Base-by-base conservation (phyloP, 37 sponge, comb jelly and placozoan species). In the Petrosia ficiformis region DNA sequence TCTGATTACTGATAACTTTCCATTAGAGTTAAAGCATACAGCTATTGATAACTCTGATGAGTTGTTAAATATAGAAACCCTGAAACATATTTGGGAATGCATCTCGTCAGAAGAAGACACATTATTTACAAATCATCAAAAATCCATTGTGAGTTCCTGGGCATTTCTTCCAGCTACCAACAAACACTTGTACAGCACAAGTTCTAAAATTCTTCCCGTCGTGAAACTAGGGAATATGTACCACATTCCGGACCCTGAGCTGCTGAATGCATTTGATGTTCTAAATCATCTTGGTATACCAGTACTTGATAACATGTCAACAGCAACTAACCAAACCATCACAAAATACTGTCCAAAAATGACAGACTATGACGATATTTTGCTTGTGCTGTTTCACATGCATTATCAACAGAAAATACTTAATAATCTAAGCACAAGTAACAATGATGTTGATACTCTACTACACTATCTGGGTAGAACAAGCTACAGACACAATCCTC, bases 391-490 rank as follows among this genome's bases (percentile, higher is more conserved):
- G 26, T 26, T 26, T n/a, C 6, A 61, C 26, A 26, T n/a, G 22
- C 63, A 61, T n/a, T 6, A 61, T n/a, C 28, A 11, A 22, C 5
- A 22, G 25, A 61, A 61, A 8, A n/a, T 61, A 8, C 63, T 61
- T 11, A 29, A 61, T n/a, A 11, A 22, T 11, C 26, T 22, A n/a
- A 5, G 5, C 28, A n/a, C 6, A 5, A 6, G 28, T 26, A 29
- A 61, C 14, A 22, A 26, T n/a, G 28, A 61, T 29, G n/a, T 61
- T 61, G 26, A 61, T 61, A 52, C n/a, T 3, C 8, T 86, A 4
- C 25, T 86, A 21, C 0, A 25, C 24, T 80, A 86, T 57, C 61
- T 86, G 29, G 6, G 43, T 26, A 70, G 42, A 14, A 79, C 61
- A 40, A 24, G 66, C 41, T 74, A 74, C 43, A 36, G 38, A 31